phyloP scores from a whole-genome alignment of 2,797 vertebrate species.

The Sciurus vulgaris region DNA sequence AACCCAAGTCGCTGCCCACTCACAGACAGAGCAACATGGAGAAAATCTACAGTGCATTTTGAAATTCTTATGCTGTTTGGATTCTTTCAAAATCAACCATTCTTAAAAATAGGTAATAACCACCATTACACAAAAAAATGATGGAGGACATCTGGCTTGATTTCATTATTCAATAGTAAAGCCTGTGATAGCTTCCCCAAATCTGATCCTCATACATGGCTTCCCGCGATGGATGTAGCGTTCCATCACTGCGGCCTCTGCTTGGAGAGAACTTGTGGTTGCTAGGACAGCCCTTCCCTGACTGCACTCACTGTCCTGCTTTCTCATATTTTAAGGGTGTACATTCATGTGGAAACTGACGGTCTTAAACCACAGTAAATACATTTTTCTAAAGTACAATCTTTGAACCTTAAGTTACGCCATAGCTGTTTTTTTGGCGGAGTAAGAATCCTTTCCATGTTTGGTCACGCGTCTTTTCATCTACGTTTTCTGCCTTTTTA shows the following conservation, averaged over 20 bases:
- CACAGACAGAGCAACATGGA: background rate
- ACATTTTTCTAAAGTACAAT: background rate
- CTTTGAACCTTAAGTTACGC: background rate
- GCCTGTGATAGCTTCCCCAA: background rate
- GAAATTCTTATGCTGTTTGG: background rate
- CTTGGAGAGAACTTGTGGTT: background rate
- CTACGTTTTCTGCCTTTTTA: background rate
- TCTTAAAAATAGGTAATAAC: background rate
- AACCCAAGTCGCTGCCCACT: background rate
- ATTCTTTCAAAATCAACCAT: conserved; percentile 22
- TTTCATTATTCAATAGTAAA: conserved; percentile 30
- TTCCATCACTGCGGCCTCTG: background rate
- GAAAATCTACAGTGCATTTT: conserved; percentile 38
- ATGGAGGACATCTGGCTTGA: background rate
- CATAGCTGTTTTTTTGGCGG: background rate
- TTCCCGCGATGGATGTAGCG: background rate
- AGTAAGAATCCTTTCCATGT: background rate
- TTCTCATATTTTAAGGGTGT: conserved; percentile 20
- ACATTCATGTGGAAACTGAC: conserved; percentile 3
- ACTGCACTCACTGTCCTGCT: background rate
- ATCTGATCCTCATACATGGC: background rate
- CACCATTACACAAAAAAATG: background rate
- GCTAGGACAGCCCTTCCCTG: background rate
- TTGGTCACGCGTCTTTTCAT: background rate
- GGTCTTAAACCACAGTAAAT: background rate